Base-by-base conservation (phyloP, 2,797 vertebrate genomes). In the Pipistrellus kuhlii region DNA sequence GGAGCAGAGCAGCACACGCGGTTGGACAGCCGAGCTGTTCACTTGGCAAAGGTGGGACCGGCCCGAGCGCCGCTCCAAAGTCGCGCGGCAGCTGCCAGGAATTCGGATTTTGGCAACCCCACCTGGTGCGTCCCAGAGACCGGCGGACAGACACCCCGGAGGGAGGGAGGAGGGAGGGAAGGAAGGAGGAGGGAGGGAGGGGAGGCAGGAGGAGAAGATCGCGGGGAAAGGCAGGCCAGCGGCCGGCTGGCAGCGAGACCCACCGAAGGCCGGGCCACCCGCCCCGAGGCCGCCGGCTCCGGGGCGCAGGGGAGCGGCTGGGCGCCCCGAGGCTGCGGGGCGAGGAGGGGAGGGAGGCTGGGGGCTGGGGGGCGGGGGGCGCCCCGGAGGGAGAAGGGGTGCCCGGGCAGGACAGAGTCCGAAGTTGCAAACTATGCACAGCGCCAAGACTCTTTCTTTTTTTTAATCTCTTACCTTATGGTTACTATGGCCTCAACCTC, bases 391-490 rank as follows among this genome's bases (percentile, higher is more conserved):
- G n/a, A 55, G 82, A 9, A 87, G 88, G 44, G 57, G 85, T 76
- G 96, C 72, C 84, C 6, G 11, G 48, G 73, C 92, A 91, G 88
- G 86, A 91, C 66, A 87, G 91, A 30, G 96, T 48, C 95, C 93
- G 8, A 66, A 91, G 85, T 82, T 76, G 89, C 89, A 91, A 88
- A 93, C 96, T 93, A 21, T 94, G 95, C 96, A 46, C 90, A 17
- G 87, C 94, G 90, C 93, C 96, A 68, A 84, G 85, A 89, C 48
- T 75, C 20, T 48, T 48, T 48, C 46, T 85, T 85, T 92, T 85
- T 93, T 93, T 68, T 51, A 71, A 77, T 94, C 93, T 92, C 97
- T 98, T 97, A 98, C 97, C 97, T 98, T 96, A 8, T 8, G 94
- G 57, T 93, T 89, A 73, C 96, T 96, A 95, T 80, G 97, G 96